Conservation (phyloP, 2,797 vertebrate genomes). For the Chelonia mydas region DNA sequence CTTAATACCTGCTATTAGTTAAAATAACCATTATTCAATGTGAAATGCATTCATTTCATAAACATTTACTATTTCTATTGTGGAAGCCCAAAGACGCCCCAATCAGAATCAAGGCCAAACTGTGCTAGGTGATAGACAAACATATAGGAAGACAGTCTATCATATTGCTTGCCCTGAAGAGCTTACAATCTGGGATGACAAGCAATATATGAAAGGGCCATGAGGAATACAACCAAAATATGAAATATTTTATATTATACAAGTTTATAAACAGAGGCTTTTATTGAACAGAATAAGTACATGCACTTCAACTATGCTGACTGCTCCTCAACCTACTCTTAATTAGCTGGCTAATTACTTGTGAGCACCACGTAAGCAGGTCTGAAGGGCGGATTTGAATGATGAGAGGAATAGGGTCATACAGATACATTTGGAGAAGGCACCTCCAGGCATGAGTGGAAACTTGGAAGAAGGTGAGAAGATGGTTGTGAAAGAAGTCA, state of each 20-base stretch:
- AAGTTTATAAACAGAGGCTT: neutral
- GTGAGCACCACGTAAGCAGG: neutral
- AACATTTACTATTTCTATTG: neutral
- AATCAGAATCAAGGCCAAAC: neutral
- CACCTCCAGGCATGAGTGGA: neutral
- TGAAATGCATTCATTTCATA: neutral
- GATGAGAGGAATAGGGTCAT: neutral
- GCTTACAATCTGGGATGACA: neutral
- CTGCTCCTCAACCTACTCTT: neutral
- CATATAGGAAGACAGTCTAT: neutral
- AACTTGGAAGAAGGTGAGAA: neutral
- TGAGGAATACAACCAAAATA: neutral
- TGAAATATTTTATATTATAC: neutral
- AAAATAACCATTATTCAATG: neutral
- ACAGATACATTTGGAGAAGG: neutral
- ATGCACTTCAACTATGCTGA: neutral
- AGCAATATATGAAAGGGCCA: neutral
- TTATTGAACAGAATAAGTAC: neutral
- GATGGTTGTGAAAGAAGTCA: fast-evolving
- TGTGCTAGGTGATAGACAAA: neutral
- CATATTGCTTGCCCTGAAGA: neutral
- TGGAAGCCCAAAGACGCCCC: neutral
- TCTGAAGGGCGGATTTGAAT: fast-evolving
- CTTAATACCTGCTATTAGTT: neutral
- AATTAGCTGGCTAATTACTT: neutral